Evolutionary conservation across 2,113 vertebrate genomes (phyloP).

Genomic region (Syrrhaptes paradoxus): DNA sequence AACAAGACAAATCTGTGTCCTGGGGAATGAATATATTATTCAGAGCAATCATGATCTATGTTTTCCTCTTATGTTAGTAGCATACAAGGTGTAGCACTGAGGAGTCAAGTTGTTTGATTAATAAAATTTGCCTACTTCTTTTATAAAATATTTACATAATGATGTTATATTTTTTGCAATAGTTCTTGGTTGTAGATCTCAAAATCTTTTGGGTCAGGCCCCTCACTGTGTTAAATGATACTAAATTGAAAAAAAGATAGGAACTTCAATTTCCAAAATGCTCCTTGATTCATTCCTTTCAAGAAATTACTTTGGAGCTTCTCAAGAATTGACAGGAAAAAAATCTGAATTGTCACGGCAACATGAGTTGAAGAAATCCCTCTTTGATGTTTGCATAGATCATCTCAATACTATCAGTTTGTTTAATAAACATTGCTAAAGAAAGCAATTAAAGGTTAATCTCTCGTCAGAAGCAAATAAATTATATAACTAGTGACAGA

Average conservation of each 20-base stretch:
- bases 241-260: conserved; percentile 11
- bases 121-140: not conserved
- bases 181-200: not conserved
- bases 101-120: not conserved
- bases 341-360: conserved; percentile 63
- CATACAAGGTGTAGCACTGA: not conserved
- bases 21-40: not conserved
- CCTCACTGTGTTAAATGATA: not conserved
- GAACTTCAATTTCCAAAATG: conserved; percentile 46
- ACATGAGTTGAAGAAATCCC: conserved; percentile 12
- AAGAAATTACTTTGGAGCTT: not conserved
- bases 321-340: conserved; percentile 55
- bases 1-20: not conserved
- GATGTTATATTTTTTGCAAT: not conserved
- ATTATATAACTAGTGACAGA: not conserved
- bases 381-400: conserved; percentile 22
- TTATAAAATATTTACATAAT: not conserved
- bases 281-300: too few species aligned
- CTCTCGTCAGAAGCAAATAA: conserved; percentile 43
- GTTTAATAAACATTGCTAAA: conserved; percentile 53
- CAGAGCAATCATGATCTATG: not conserved
- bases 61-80: not conserved
- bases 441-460: conserved; percentile 70
- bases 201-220: not conserved
- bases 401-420: not conserved